Conservation (phyloP, 2,797 vertebrate species). For the Diglossa cyanea region DNA sequence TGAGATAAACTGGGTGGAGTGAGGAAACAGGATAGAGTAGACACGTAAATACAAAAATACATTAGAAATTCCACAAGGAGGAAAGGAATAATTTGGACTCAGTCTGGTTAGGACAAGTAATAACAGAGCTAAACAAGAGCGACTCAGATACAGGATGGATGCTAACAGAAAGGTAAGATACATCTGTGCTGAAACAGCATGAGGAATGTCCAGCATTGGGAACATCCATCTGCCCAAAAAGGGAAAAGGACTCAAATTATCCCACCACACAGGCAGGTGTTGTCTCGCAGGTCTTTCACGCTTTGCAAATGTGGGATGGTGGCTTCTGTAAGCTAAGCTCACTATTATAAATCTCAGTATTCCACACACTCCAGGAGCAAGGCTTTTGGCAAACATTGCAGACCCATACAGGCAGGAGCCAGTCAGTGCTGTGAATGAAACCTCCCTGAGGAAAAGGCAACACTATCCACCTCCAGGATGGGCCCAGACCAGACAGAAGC, state of each 20-base stretch:
- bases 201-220: background rate
- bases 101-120: background rate
- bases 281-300: background rate
- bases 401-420: background rate
- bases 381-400: background rate
- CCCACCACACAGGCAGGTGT: background rate
- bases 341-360: background rate
- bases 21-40: background rate
- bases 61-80: background rate
- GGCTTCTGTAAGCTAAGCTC: background rate
- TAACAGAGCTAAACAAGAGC: background rate
- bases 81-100: background rate
- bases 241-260: background rate
- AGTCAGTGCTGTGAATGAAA: background rate
- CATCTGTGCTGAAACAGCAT: background rate
- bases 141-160: background rate
- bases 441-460: background rate
- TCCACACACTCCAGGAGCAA: background rate
- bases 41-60: background rate
- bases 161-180: background rate
- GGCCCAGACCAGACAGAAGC: background rate
- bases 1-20: conserved; percentile 47
- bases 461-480: fast-evolving
- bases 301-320: background rate
- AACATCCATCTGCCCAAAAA: background rate